phyloP scores from a whole-genome alignment of 2,797 vertebrate species.

The Pseudochromis fuscus region DNA sequence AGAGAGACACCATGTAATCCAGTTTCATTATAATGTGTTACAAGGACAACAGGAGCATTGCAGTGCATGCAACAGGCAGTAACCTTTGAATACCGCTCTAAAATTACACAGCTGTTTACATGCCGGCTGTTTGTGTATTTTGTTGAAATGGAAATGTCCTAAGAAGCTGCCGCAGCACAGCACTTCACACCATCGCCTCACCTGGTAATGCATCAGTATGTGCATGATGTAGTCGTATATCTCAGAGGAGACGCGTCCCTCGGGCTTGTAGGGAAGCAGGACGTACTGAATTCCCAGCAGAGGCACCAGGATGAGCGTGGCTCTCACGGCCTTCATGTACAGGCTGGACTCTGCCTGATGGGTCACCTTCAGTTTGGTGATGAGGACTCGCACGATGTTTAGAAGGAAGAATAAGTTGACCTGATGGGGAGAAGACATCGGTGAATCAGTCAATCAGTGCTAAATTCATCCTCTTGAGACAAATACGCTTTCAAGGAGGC shows the following conservation, averaged over 20 bases:
- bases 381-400: conserved; percentile 97
- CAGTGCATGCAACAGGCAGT: background rate
- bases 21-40: conserved; percentile 1
- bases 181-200: conserved; percentile 62
- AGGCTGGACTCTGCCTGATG: conserved; percentile 97
- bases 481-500: too few relatives aligned
- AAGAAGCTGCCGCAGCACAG: background rate
- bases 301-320: conserved; percentile 95
- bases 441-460: background rate
- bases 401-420: conserved; percentile 97
- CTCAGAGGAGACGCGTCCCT: conserved; percentile 90
- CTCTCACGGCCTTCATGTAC: conserved; percentile 98
- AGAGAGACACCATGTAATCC: background rate
- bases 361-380: conserved; percentile 97
- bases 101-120: conserved; percentile 21
- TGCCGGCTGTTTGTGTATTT: conserved; percentile 2
- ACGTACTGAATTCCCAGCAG: conserved; percentile 96
- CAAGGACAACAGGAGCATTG: conserved; percentile 16
- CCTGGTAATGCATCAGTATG: conserved; percentile 98
- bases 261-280: conserved; percentile 93
- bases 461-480: background rate
- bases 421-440: conserved; percentile 67
- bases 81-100: conserved; percentile 8
- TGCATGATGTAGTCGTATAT: conserved; percentile 96
- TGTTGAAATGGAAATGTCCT: background rate